phyloP scores from a whole-genome alignment of 2,113 vertebrate genomes.

The Charadrius vociferus region DNA sequence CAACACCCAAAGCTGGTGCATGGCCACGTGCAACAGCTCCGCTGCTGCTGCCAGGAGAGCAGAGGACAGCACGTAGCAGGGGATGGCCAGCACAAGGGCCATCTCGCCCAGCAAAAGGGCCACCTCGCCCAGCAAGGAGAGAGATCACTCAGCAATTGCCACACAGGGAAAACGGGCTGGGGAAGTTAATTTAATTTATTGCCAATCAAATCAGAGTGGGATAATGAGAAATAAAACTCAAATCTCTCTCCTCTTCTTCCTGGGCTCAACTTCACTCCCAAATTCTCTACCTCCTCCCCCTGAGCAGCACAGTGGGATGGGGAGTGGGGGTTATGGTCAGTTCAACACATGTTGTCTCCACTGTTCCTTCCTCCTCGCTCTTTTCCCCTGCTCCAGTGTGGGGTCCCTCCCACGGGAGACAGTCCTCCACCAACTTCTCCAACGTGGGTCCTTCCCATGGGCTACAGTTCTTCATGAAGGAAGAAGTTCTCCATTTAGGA shows the following conservation, averaged over 20 bases:
- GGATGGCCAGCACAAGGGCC: not conserved
- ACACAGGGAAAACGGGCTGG: not conserved
- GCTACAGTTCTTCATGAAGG: not conserved
- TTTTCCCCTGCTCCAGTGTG: not conserved
- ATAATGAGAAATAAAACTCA: not conserved
- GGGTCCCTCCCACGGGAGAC: not conserved
- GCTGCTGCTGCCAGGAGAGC: not conserved
- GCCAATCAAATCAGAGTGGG: not conserved
- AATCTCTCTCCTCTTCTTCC: not conserved
- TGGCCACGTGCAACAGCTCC: not conserved
- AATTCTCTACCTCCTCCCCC: not conserved
- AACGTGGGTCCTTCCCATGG: accelerated
- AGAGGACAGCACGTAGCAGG: not conserved
- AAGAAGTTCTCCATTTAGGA: too few relatives aligned
- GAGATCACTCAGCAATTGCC: not conserved
- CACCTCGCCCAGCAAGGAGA: not conserved
- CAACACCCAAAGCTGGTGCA: not conserved
- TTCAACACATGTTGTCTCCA: not conserved
- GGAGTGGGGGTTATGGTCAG: not conserved
- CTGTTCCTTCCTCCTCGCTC: not conserved
- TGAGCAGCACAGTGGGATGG: accelerated
- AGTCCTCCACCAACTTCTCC: not conserved
- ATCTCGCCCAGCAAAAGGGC: not conserved
- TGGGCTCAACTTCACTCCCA: not conserved
- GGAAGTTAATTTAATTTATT: not conserved